Evolutionary conservation across 2,797 vertebrate genomes (phyloP).

Genomic region (Helicolenus hilgendorfi): DNA sequence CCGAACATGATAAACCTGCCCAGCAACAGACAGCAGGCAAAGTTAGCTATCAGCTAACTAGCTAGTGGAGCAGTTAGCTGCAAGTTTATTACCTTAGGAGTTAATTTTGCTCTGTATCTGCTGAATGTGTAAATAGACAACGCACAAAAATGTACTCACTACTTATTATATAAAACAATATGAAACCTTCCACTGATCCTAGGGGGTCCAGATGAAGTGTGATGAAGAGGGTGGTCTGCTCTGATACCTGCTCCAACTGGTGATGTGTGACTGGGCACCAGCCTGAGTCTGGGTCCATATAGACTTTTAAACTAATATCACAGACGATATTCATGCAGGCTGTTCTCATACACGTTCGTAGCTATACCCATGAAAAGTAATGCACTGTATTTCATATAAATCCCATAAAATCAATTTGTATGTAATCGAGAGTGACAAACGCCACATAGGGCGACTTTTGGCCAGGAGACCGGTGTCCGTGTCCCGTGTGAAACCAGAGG

Average conservation of each 20-base stretch:
- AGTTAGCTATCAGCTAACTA: not conserved
- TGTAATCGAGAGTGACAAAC: too few relatives aligned
- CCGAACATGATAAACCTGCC: constrained; percentile 26
- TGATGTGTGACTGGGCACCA: too few relatives aligned
- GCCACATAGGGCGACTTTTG: too few relatives aligned
- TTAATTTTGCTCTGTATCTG: not conserved
- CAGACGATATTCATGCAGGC: fast-evolving
- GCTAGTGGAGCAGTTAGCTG: not conserved
- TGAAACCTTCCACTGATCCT: not conserved
- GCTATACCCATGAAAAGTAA: too few relatives aligned
- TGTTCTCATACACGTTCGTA: too few relatives aligned
- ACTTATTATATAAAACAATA: not conserved
- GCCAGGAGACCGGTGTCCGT: too few relatives aligned
- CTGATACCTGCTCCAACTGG: not conserved
- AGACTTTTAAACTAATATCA: not conserved
- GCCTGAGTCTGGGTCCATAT: not conserved
- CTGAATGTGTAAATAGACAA: not conserved
- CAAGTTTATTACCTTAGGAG: not conserved
- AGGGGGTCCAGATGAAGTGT: not conserved
- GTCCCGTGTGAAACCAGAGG: too few relatives aligned
- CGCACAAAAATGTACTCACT: not conserved
- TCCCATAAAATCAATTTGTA: fast-evolving
- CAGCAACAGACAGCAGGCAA: not conserved
- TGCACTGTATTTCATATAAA: too few relatives aligned
- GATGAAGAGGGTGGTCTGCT: fast-evolving